Evolutionary conservation across 2,888 invertebrate genomes (phyloP).

Genomic region (Salpingus planirostris): DNA sequence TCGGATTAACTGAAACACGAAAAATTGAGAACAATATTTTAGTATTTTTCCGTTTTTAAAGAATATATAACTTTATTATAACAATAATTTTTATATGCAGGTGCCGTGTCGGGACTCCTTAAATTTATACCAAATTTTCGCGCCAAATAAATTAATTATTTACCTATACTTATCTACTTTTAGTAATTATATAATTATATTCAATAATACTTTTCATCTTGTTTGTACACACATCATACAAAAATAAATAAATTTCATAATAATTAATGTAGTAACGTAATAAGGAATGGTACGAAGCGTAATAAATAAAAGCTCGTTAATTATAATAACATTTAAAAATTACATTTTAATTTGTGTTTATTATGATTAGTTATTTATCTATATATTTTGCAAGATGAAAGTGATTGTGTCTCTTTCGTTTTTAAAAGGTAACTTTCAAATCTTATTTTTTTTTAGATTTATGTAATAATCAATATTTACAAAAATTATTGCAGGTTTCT

Average conservation of each 20-base stretch:
- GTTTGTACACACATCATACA: too few species aligned
- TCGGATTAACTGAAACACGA: conserved; percentile 34
- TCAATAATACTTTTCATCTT: too few species aligned
- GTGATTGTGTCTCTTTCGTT: conserved; percentile 36
- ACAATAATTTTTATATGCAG: conserved; percentile 20
- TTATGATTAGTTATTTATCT: conserved; percentile 3
- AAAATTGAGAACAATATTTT: conserved; percentile 38
- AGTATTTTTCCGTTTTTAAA: conserved; percentile 27
- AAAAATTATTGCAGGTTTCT: conserved; percentile 32
- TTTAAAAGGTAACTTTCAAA: conserved; percentile 16
- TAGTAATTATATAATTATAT: too few species aligned
- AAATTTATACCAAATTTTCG: too few species aligned
- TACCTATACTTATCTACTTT: too few species aligned
- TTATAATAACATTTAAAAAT: conserved; percentile 13
- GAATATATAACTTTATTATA: conserved; percentile 27
- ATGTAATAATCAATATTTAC: too few species aligned
- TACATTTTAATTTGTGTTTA: conserved; percentile 10
- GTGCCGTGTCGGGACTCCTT: conserved; percentile 31
- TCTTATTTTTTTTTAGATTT: conserved; percentile 5
- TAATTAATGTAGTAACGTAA: too few species aligned
- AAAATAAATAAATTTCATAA: too few species aligned
- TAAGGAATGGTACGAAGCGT: too few species aligned
- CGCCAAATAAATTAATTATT: too few species aligned
- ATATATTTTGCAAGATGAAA: too few species aligned
- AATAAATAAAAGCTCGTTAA: too few species aligned